These are phyloP conservation scores for Drosophila mimica DNA, from an alignment of 2,888 invertebrate genomes.

Conservation along the genomic window DNA sequence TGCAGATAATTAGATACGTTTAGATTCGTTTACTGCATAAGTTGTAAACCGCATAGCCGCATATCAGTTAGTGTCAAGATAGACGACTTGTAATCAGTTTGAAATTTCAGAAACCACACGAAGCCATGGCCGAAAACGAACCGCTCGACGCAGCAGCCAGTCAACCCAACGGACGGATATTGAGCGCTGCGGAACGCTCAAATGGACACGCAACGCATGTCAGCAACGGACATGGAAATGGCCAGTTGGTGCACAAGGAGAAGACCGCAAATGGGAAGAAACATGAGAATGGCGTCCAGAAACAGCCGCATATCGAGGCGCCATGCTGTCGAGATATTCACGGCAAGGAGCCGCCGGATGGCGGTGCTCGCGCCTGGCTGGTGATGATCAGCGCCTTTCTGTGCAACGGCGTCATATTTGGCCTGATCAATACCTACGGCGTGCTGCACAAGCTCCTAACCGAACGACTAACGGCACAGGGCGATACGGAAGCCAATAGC, in stretches of 20 bases:
- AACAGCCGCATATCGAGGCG: slow-evolving; percentile 74
- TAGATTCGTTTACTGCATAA: slow-evolving; percentile 4
- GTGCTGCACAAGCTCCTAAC: slow-evolving; percentile 89
- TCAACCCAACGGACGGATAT: slow-evolving; percentile 72
- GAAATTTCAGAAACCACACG: slow-evolving; percentile 50
- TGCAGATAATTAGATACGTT: slow-evolving; percentile 19
- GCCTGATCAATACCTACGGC: slow-evolving; percentile 95
- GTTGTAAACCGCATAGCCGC: slow-evolving; percentile 25
- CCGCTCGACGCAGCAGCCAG: slow-evolving; percentile 71
- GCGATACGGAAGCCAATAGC: slow-evolving; percentile 90
- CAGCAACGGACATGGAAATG: slow-evolving; percentile 25
- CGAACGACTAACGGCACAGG: slow-evolving; percentile 87
- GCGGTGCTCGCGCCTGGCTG: slow-evolving; percentile 92
- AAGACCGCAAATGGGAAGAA: slow-evolving; percentile 47
- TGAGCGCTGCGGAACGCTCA: slow-evolving; percentile 50
- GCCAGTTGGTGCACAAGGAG: slow-evolving; percentile 25
- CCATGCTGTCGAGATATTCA: slow-evolving; percentile 82
- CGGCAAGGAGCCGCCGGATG: slow-evolving; percentile 88
- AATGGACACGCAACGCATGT: slow-evolving; percentile 49
- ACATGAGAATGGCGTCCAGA: slow-evolving; percentile 35
- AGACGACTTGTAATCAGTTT: slow-evolving; percentile 39
- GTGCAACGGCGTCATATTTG: slow-evolving; percentile 95
- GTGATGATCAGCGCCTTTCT: slow-evolving; percentile 94
- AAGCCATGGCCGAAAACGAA: slow-evolving; percentile 79
- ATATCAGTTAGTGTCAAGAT: slow-evolving; percentile 17